Evolutionary conservation across 2,797 vertebrate species (phyloP).

Genomic region (Gymnothorax javanicus): DNA sequence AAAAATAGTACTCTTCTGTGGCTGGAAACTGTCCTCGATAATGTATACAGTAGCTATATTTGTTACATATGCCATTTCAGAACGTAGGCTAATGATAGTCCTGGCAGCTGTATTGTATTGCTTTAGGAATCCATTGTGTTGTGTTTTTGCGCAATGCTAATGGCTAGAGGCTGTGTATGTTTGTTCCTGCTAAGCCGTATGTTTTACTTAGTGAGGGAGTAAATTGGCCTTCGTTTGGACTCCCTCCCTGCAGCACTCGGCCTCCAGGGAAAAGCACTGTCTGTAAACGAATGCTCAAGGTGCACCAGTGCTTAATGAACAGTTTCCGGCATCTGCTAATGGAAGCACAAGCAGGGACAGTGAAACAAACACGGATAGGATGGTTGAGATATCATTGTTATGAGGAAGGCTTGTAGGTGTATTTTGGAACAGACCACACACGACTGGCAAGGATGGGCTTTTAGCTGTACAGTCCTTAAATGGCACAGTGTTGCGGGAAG

Average conservation of each 20-base stretch:
- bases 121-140: neutral
- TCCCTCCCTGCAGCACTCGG: neutral
- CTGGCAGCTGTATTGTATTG: neutral
- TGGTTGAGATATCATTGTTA: neutral
- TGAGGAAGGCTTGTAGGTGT: neutral
- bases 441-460: neutral
- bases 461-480: neutral
- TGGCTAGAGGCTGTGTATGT: neutral
- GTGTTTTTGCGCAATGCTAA: neutral
- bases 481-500: neutral
- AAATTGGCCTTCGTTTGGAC: constrained; percentile 8
- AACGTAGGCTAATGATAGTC: neutral
- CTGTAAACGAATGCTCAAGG: constrained; percentile 17
- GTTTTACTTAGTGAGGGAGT: neutral
- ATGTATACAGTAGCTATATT: neutral
- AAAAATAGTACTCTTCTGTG: neutral
- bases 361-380: neutral
- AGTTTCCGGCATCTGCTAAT: neutral
- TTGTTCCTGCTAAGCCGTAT: neutral
- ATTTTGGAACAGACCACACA: neutral
- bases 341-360: neutral
- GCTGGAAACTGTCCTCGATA: neutral
- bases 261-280: neutral
- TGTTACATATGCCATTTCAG: neutral
- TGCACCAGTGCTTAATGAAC: constrained; percentile 6